Evolutionary conservation across 2,797 vertebrate genomes (phyloP).

Genomic region (Gila robusta): DNA sequence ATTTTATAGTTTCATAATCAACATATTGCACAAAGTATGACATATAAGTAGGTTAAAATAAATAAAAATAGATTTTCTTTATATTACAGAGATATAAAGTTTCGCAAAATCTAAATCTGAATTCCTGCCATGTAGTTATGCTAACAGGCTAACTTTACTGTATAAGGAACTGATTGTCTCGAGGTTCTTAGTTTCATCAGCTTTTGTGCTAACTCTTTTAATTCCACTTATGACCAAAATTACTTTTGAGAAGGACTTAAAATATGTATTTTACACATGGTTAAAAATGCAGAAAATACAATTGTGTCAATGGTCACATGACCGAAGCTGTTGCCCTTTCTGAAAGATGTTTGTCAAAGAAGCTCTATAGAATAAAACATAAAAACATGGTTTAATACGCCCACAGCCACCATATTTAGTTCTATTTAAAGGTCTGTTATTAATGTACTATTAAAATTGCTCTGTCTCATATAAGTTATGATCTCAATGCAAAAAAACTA

Average conservation of each 20-base stretch:
- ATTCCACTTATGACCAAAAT: neutral
- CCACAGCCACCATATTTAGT: neutral
- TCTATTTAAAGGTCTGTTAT: neutral
- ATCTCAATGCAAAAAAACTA: neutral
- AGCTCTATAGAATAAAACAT: neutral
- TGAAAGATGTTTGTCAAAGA: neutral
- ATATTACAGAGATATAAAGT: neutral
- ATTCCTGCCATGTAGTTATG: neutral
- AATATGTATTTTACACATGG: neutral
- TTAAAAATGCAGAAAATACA: neutral
- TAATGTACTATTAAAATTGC: neutral
- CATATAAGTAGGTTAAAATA: too few relatives aligned
- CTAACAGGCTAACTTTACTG: neutral
- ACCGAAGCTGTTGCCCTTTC: neutral
- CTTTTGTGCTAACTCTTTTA: neutral
- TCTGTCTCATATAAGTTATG: neutral
- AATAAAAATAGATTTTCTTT: neutral
- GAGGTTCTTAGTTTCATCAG: neutral
- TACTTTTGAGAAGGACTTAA: neutral
- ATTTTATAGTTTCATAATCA: neutral
- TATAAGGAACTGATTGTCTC: neutral
- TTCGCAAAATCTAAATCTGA: neutral
- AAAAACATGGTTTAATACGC: neutral
- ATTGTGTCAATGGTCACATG: neutral
- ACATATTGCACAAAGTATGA: neutral